A percentile compares a stretch with the other conserved stretches of the same genome.
phyloP scores from a whole-genome alignment of 2,113 vertebrate genomes.

The Fulica atra region DNA sequence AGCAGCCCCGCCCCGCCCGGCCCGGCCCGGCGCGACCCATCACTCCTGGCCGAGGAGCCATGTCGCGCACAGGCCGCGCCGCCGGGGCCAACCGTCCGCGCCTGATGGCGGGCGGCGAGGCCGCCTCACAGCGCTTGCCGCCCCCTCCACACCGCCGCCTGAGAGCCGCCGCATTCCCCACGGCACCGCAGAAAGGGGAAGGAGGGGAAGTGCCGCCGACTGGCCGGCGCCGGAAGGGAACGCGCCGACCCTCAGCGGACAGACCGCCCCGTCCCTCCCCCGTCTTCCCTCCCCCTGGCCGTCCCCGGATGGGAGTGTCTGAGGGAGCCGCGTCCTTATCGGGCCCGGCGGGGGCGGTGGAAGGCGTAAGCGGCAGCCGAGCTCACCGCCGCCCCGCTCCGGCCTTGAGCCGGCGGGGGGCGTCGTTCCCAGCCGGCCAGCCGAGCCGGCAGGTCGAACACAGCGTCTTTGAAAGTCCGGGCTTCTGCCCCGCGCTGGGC shows the following conservation, averaged over 20 bases:
- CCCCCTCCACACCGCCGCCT: background rate
- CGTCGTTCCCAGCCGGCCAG: background rate
- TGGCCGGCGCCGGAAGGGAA: background rate
- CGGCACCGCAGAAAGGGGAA: background rate
- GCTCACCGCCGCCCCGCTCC: background rate
- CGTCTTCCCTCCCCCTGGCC: accelerated
- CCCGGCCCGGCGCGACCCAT: background rate
- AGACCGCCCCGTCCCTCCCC: accelerated
- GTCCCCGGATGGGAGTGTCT: background rate
- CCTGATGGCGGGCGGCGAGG: background rate
- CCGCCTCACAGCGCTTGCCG: background rate
- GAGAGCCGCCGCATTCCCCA: background rate
- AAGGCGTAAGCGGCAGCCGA: background rate
- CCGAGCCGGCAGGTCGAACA: background rate
- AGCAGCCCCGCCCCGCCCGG: background rate
- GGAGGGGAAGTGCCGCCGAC: too few species aligned
- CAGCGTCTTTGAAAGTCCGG: accelerated
- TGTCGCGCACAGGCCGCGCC: too few species aligned
- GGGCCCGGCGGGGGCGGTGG: background rate
- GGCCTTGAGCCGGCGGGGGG: background rate
- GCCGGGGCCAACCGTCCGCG: too few species aligned
- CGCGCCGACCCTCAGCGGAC: background rate
- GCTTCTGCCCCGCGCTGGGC: too few species aligned
- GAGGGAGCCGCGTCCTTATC: accelerated
- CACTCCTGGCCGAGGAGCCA: background rate